phyloP scores from a whole-genome alignment of 2,797 vertebrate species.

The Cyprinodon diabolis region DNA sequence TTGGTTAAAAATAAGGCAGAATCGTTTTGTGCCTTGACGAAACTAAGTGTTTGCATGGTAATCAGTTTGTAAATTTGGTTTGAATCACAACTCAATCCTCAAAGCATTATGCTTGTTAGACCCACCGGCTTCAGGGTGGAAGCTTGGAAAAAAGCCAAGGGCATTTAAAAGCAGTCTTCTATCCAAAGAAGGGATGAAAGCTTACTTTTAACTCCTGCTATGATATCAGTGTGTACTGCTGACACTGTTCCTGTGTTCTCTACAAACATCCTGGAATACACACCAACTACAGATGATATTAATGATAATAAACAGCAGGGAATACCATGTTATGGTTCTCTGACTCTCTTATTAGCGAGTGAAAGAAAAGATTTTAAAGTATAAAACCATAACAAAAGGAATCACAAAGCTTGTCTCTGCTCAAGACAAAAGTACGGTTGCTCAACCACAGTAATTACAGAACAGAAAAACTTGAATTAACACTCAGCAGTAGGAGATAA shows the following conservation, averaged over 20 bases:
- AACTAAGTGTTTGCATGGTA: constrained; percentile 70
- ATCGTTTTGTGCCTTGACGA: constrained; percentile 58
- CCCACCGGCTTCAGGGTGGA: constrained; percentile 65
- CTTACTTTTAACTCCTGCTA: constrained; percentile 72
- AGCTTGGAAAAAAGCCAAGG: constrained; percentile 72
- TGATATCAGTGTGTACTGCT: constrained; percentile 62
- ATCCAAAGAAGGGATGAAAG: constrained; percentile 75
- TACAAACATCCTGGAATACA: constrained; percentile 66
- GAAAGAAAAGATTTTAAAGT: constrained; percentile 25
- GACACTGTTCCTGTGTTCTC: constrained; percentile 55
- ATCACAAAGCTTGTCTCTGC: constrained; percentile 6
- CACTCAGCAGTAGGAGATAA: constrained; percentile 35
- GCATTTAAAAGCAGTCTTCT: constrained; percentile 77
- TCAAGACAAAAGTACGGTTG: constrained; percentile 13
- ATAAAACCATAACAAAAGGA: constrained; percentile 7
- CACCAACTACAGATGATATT: constrained; percentile 54
- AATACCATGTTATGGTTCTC: constrained; percentile 33
- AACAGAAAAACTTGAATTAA: constrained; percentile 44
- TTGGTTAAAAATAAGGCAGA: constrained; percentile 69
- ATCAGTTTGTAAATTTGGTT: constrained; percentile 77
- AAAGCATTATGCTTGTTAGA: constrained; percentile 80
- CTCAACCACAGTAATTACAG: constrained; percentile 34
- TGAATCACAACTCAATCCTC: constrained; percentile 79
- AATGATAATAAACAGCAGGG: constrained; percentile 68
- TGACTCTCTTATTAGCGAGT: constrained; percentile 35